Evolutionary conservation across 2,888 invertebrate species (phyloP), one percentile per base, ranked within the genome.

Genomic region (Endotricha flammealis): DNA sequence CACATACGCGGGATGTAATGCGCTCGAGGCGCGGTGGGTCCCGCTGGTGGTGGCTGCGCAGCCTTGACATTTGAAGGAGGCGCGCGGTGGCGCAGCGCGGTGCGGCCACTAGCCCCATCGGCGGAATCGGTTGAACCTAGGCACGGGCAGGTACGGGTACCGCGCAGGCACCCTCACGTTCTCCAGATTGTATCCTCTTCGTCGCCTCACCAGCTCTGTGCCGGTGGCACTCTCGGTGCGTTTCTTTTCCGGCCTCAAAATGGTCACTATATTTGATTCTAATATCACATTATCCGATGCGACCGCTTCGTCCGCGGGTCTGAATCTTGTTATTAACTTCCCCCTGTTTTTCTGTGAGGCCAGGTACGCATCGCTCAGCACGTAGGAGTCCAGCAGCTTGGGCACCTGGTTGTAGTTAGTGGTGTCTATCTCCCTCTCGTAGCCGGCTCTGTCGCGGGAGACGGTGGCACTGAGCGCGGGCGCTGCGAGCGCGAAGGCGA

Each of bases 151-250:
- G 57, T 86, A 86, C 13, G 86, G 85, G 52, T 85, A 85, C 52
- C 83, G 64, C 41, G 83, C 75, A 25, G 87, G 87, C 42, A 87
- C 87, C 48, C 75, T 71, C 57, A 86, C 87, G 49, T 87, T 77
- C 61, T 88, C 86, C 54, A 87, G 56, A 58, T 87, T 88, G 62
- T 86, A 87, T 13, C 87, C 87, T 12, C 87, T 73, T 25, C 83
- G 64, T 50, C 69, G 68, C 41, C 82, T 64, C 52, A 81, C 73
- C 38, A 85, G 58, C 50, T 66, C 65, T 29, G 53, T 50, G 12
- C 67, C 64, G 36, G 51, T 60, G 38, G 64, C 66, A 27, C 48
- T 55, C 24, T 53, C 58, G 25, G 50, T 51, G 9, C 56, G 56
- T 44, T 61, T 64, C 47, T 70, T 73, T 14, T 61, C 42, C 14